Percentiles rank a stretch among this genome's conserved stretches.
phyloP scores from a whole-genome alignment of 2,113 vertebrate species.

The Nerophis ophidion region DNA sequence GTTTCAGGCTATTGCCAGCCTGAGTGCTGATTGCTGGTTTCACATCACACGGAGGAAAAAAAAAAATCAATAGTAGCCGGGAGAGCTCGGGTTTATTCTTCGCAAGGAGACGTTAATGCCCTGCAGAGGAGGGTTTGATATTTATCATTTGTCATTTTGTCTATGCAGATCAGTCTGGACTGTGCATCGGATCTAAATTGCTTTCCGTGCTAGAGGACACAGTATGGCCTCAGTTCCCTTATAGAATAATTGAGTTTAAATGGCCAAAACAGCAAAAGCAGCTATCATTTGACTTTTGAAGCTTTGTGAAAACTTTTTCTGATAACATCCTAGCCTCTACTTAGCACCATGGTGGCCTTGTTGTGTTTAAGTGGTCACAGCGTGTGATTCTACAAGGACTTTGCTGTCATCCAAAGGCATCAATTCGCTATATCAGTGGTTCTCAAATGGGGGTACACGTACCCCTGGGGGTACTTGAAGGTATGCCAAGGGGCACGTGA shows the following conservation, averaged over 20 bases:
- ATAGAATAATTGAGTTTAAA: slow-evolving; percentile 13
- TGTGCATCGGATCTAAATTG: slow-evolving; percentile 27
- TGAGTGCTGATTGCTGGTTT: slow-evolving; percentile 81
- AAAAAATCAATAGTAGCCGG: slow-evolving; percentile 75
- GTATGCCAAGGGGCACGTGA: too few relatives aligned
- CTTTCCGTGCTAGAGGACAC: slow-evolving; percentile 23
- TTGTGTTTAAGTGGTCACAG: slow-evolving; percentile 23
- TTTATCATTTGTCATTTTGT: slow-evolving; percentile 61
- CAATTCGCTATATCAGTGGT: neutral
- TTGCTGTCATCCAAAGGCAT: slow-evolving; percentile 15
- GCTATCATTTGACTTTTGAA: slow-evolving; percentile 19
- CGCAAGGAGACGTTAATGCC: slow-evolving; percentile 70
- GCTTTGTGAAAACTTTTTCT: slow-evolving; percentile 21
- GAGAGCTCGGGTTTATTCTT: slow-evolving; percentile 69
- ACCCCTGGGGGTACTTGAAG: too few relatives aligned
- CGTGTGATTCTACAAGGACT: slow-evolving; percentile 33
- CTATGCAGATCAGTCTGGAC: slow-evolving; percentile 33
- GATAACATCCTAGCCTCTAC: slow-evolving; percentile 24
- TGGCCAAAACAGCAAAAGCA: slow-evolving; percentile 8
- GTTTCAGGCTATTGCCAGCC: slow-evolving; percentile 81
- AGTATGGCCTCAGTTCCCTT: slow-evolving; percentile 6
- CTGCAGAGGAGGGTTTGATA: slow-evolving; percentile 54
- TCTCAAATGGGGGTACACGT: too few relatives aligned
- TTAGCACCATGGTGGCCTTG: slow-evolving; percentile 16
- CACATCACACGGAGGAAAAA: slow-evolving; percentile 70